Evolutionary conservation across 2,113 vertebrate genomes (phyloP).

Genomic region (Suncus etruscus): DNA sequence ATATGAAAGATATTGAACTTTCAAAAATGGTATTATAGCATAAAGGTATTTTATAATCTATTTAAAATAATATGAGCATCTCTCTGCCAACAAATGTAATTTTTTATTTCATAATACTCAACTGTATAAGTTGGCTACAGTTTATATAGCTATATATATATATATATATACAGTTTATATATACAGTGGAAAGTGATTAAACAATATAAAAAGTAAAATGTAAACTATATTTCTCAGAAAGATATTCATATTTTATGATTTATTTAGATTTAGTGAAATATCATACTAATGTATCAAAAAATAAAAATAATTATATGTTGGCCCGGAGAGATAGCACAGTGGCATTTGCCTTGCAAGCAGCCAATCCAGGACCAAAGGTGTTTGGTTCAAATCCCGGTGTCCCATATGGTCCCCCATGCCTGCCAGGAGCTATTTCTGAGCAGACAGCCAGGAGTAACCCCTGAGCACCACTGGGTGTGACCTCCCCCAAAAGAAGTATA

Average conservation of each 20-base stretch:
- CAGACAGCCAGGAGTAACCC: too few species aligned
- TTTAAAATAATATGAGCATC: conserved; percentile 6
- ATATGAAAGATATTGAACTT: background rate
- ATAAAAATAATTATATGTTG: background rate
- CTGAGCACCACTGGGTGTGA: too few species aligned
- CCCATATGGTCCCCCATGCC: too few species aligned
- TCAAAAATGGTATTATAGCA: background rate
- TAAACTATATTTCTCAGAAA: background rate
- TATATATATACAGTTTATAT: conserved; percentile 1
- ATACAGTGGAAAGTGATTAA: conserved; percentile 8
- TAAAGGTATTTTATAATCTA: background rate
- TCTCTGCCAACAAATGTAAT: conserved; percentile 2
- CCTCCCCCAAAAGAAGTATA: too few species aligned
- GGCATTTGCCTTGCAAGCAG: too few species aligned
- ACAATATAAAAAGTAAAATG: background rate
- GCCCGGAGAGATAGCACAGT: background rate
- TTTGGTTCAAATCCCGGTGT: too few species aligned
- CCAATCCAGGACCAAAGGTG: too few species aligned
- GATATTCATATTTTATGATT: background rate
- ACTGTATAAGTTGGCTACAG: conserved; percentile 17
- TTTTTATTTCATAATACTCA: background rate
- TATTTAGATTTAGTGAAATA: background rate
- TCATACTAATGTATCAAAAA: background rate
- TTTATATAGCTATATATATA: background rate
- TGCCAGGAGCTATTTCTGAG: too few species aligned